Evolutionary conservation across 1,140 invertebrate genomes (phyloP).

Genomic region (Diuraphis noxia): DNA sequence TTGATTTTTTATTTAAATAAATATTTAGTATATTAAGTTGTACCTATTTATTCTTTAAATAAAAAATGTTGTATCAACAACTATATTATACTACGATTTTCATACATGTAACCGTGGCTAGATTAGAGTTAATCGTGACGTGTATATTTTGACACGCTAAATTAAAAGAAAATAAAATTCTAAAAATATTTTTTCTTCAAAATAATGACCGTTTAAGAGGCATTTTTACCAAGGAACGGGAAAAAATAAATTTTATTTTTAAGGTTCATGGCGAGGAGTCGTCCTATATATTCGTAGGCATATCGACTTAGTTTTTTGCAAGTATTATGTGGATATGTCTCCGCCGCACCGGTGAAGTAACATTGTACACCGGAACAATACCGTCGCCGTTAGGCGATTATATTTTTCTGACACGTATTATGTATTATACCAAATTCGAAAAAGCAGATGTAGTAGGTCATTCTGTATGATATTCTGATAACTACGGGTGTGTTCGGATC

Average conservation of each 20-base stretch:
- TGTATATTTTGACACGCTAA: too few relatives aligned
- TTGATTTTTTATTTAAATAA: not conserved
- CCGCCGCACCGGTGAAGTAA: not conserved
- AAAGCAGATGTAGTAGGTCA: not conserved
- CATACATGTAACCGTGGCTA: too few relatives aligned
- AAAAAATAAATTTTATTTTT: not conserved
- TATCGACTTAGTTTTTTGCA: not conserved
- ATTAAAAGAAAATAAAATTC: too few relatives aligned
- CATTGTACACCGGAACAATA: not conserved
- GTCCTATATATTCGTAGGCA: not conserved
- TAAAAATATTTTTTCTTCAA: too few relatives aligned
- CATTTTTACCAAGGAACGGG: not conserved
- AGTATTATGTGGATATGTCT: not conserved
- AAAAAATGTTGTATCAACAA: not conserved
- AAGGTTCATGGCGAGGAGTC: not conserved
- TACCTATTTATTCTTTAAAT: not conserved
- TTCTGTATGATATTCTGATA: not conserved
- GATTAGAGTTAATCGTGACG: too few relatives aligned
- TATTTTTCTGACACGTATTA: not conserved
- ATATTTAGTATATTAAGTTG: not conserved
- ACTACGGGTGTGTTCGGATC: not conserved
- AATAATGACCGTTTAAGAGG: not conserved
- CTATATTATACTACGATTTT: too few relatives aligned
- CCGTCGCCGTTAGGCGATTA: too few relatives aligned
- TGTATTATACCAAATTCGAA: not conserved